A percentile compares a stretch with the other conserved stretches of the same genome.
These are phyloP conservation scores for Rhagoletis zephyria DNA, from an alignment of 1,140 invertebrate genomes.

Conservation along the genomic window DNA sequence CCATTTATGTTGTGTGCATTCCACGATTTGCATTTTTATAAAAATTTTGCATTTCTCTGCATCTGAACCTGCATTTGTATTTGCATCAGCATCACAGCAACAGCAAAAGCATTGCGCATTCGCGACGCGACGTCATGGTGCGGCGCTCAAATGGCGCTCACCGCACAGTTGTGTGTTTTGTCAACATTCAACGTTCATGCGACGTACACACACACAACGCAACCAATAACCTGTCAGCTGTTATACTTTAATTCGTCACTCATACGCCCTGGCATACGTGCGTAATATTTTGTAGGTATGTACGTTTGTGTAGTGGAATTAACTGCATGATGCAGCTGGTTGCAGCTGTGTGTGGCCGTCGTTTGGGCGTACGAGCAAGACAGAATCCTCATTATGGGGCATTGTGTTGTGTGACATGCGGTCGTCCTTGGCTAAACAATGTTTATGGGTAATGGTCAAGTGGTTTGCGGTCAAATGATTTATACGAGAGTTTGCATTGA, in stretches of 20 bases:
- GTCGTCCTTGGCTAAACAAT: constrained; percentile 58
- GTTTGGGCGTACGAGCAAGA: not conserved
- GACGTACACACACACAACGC: no score
- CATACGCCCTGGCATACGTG: not conserved
- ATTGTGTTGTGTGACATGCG: constrained; percentile 59
- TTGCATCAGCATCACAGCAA: not conserved
- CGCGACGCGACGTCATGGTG: constrained; percentile 57
- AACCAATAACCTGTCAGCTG: not conserved
- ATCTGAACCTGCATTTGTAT: constrained; percentile 55
- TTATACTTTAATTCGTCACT: not conserved
- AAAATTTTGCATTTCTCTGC: constrained; percentile 52
- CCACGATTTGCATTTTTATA: constrained; percentile 41
- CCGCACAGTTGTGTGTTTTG: constrained; percentile 58
- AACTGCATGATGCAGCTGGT: not conserved
- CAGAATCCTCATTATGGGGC: constrained; percentile 60
- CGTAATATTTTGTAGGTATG: not conserved
- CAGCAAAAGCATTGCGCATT: not conserved
- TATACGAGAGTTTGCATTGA: constrained; percentile 14
- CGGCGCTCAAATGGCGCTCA: constrained; percentile 53
- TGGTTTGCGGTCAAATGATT: constrained; percentile 54
- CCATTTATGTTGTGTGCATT: constrained; percentile 51
- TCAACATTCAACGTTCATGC: not conserved
- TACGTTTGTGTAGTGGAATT: not conserved
- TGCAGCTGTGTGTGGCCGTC: not conserved
- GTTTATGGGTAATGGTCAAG: constrained; percentile 53